Conservation (phyloP, 2,888 invertebrate genomes). For the Argyresthia goedartella region DNA sequence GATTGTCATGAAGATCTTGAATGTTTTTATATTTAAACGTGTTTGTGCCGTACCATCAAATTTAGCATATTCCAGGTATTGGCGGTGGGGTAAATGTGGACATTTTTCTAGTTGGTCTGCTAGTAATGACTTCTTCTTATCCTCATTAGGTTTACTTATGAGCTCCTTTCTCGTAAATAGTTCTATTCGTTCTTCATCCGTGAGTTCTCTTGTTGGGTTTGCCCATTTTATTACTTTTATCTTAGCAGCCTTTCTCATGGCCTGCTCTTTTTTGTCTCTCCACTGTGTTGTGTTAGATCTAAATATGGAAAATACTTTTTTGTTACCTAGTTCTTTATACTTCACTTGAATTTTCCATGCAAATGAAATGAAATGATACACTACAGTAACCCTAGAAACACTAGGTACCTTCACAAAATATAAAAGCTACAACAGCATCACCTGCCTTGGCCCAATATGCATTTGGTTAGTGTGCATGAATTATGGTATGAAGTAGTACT, state of each 20-base stretch:
- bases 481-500: too few relatives aligned
- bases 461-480: too few relatives aligned
- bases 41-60: constrained; percentile 92
- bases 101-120: constrained; percentile 82
- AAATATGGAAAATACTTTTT: constrained; percentile 64
- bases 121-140: constrained; percentile 73
- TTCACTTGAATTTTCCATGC: too few relatives aligned
- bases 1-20: constrained; percentile 93
- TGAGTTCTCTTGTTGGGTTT: constrained; percentile 53
- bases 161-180: constrained; percentile 67
- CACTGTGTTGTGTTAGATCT: constrained; percentile 91
- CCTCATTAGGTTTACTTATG: constrained; percentile 23
- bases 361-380: too few relatives aligned
- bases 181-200: constrained; percentile 71
- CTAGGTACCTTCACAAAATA: too few relatives aligned
- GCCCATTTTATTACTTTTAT: constrained; percentile 83
- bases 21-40: constrained; percentile 83
- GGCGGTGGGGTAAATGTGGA: constrained; percentile 84
- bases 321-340: too few relatives aligned
- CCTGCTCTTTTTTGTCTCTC: constrained; percentile 89
- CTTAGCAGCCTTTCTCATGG: constrained; percentile 83
- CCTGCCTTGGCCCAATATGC: too few relatives aligned
- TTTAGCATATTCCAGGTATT: constrained; percentile 90
- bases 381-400: too few relatives aligned
- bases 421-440: too few relatives aligned